Base-by-base conservation (phyloP, 2,797 vertebrate species). In the Eurystomus glaucurus region DNA sequence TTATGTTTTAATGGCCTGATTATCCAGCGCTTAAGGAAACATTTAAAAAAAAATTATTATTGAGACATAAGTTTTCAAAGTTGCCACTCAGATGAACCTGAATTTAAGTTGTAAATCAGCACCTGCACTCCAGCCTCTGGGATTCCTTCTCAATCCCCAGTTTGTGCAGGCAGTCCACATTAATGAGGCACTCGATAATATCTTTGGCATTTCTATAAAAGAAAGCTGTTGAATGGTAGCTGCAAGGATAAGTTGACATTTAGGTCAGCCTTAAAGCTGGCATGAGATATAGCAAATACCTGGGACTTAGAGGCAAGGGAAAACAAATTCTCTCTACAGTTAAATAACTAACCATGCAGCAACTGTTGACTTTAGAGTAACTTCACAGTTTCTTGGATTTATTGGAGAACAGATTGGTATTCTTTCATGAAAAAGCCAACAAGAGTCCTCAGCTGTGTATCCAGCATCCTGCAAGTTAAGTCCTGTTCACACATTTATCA, bases 141-240 rank as follows among this genome's bases (percentile, higher is more conserved):
- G 90, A 74, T 82, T 96, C 71, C 78, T 83, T 85, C 95, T 97
- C 94, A 96, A 95, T 91, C 81, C 90, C 78, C 57, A 87, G 93
- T 61, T 90, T 97, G 97, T 97, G 88, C 90, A 92, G 91, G 90
- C 88, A 89, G 95, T 66, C 86, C 92, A 77, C 93, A 46, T 96
- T 97, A 96, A 94, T 57, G 86, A 96, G 92, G 96, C 88, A 91
- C 74, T 92, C 3, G 77, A 93, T 97, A 97, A 96, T 96, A 95
- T 94, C 95, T 96, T 97, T 97, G 94, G 94, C 95, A 96, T 94
- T 96, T 88, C 94, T 93, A 92, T 97, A 94, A 97, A 97, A 97
- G 96, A 93, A 94, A 95, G 71, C 92, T 92, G 90, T 61, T 96
- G 95, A 95, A 96, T 85, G 93, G 92, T 89, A 89, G 94, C 93